These are phyloP conservation scores for Chrysolina oricalcia DNA, from an alignment of 2,888 invertebrate genomes.

Conservation along the genomic window DNA sequence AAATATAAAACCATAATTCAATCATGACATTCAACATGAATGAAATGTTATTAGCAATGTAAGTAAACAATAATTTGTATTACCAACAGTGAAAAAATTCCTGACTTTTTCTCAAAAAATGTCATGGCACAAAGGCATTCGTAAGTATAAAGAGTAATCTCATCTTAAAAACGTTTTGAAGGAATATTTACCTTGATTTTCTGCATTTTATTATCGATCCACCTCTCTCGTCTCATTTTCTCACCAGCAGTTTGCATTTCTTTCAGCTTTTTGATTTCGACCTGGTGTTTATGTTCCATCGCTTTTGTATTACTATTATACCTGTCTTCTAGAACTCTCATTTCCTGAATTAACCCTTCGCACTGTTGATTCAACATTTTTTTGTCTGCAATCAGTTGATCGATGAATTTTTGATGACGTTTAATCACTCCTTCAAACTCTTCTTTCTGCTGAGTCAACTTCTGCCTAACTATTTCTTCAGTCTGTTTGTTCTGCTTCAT, in stretches of 20 bases:
- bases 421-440: constrained; percentile 84
- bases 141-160: too few relatives aligned
- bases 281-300: constrained; percentile 82
- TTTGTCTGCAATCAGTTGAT: constrained; percentile 87
- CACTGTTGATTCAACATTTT: constrained; percentile 84
- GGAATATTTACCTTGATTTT: constrained; percentile 81
- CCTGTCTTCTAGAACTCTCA: constrained; percentile 79
- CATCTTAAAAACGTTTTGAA: too few relatives aligned
- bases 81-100: too few relatives aligned
- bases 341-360: constrained; percentile 79
- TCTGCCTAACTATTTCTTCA: constrained; percentile 69
- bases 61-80: too few relatives aligned
- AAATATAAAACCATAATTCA: too few relatives aligned
- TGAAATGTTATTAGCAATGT: too few relatives aligned
- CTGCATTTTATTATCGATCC: constrained; percentile 89
- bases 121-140: too few relatives aligned
- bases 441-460: constrained; percentile 76
- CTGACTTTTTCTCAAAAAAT: too few relatives aligned
- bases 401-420: constrained; percentile 88
- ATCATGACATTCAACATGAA: too few relatives aligned
- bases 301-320: constrained; percentile 80
- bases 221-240: constrained; percentile 82
- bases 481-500: constrained; percentile 69
- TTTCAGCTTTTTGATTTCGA: constrained; percentile 83
- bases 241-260: constrained; percentile 87